Evolutionary conservation across 2,888 invertebrate genomes (phyloP), one percentile per base, ranked within the genome.

Genomic region (Nymphalis c-album): DNA sequence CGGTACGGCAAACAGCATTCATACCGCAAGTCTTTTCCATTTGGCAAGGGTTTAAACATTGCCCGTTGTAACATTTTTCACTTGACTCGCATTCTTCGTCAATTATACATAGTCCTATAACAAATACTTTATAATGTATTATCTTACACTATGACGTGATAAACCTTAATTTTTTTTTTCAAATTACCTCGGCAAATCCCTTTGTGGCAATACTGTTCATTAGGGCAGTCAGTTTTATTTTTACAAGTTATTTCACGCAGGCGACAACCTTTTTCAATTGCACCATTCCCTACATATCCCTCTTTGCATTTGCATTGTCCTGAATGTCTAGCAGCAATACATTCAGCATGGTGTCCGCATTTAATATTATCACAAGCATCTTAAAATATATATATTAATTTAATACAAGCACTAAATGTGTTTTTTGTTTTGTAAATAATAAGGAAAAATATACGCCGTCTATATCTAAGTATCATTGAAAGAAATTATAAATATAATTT

Each of bases 331-430:
- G 93, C 90, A 69, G 97, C 95, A 68, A 94, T 83, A 84, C 98
- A 98, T 81, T 97, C 97, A 40, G 98, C 94, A 85, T 98, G 98
- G 4, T 94, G 93, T 65, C 97, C 97, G 88, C 98, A 98, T 71
- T 93, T 92, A 0, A 95, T 93, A 75, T 94, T 94, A 77, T 96
- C 95, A 84, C 98, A 98, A 45, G 96, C 96, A 88, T 96, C 95
- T 94, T 76, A 55, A 87, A 85, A 26, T n/a, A 55, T 46, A 60
- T 17, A 20, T 17, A 46, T 16, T 62, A 20, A 50, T 50, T 20
- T 18, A 50, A 20, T 20, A 50, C 20, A 20, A 20, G 10, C 50
- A 18, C 0, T 10, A 50, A 17, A 5, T 40, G 13, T 40, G 40
- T 40, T 40, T 40, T 13, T 40, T 13, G 10, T 13, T 40, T 40